Percentiles rank a stretch among this genome's conserved stretches.
These are phyloP conservation scores for Saguinus imperator DNA, from an alignment of 2,113 vertebrate genomes.

Conservation along the genomic window DNA sequence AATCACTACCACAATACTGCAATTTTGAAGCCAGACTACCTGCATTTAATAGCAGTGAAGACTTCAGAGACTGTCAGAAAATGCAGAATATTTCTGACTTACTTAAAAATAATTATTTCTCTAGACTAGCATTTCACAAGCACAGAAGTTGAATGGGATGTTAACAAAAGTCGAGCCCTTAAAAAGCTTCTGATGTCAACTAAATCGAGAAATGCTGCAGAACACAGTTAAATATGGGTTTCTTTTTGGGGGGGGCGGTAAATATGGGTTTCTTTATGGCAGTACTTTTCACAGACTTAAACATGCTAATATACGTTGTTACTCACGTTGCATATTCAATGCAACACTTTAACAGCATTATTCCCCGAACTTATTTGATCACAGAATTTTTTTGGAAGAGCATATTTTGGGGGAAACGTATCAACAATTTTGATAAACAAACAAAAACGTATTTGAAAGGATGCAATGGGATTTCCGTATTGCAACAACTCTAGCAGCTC, in stretches of 20 bases:
- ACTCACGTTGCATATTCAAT: not conserved
- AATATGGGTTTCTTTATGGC: not conserved
- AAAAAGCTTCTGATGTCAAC: not conserved
- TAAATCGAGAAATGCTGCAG: not conserved
- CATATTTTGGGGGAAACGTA: not conserved
- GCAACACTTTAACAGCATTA: not conserved
- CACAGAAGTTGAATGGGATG: not conserved
- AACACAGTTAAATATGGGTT: not conserved
- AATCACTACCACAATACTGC: not conserved
- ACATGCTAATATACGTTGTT: not conserved
- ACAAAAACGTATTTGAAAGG: not conserved
- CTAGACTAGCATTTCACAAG: not conserved
- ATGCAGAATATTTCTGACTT: not conserved
- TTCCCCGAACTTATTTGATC: not conserved
- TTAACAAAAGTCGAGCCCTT: not conserved
- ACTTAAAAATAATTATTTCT: constrained; percentile 54
- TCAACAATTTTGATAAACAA: not conserved
- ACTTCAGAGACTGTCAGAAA: not conserved
- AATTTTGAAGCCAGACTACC: not conserved
- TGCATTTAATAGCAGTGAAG: not conserved
- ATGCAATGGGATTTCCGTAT: not conserved
- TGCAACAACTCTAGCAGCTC: not conserved
- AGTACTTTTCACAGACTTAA: not conserved
- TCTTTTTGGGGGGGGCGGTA: not conserved
- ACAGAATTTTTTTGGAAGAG: not conserved